Evolutionary conservation across 2,113 vertebrate genomes (phyloP).

Genomic region (Bujurquina vittata): DNA sequence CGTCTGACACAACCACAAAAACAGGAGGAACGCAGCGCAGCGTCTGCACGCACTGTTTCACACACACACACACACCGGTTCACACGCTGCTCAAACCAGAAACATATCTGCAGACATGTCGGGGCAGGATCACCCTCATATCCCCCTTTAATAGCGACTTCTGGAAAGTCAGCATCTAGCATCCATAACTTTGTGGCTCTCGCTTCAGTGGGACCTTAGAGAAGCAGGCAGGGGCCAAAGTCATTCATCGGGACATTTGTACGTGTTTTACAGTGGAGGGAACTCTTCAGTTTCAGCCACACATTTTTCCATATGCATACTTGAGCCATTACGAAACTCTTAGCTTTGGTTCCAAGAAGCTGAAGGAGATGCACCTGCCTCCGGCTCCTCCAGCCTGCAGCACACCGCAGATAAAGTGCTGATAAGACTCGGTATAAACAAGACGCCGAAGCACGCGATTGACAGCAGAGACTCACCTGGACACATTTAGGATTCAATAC

Average conservation of each 20-base stretch:
- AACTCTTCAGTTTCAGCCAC: not conserved
- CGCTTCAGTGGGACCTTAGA: not conserved
- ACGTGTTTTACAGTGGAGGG: not conserved
- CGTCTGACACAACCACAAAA: not conserved
- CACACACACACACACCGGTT: not conserved
- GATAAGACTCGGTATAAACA: not conserved
- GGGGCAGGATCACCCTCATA: not conserved
- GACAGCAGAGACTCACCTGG: too few species aligned
- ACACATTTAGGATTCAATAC: too few species aligned
- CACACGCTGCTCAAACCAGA: not conserved
- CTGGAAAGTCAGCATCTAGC: not conserved
- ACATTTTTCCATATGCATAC: not conserved
- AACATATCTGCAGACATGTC: not conserved
- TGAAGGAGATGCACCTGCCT: rapidly evolving
- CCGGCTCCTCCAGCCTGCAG: not conserved
- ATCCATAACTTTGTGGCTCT: not conserved
- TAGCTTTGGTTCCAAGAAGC: not conserved
- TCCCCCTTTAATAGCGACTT: not conserved
- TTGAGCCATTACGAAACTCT: rapidly evolving
- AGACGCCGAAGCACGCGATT: too few species aligned
- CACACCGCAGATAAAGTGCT: not conserved
- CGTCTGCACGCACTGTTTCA: not conserved
- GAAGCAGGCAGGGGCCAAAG: not conserved
- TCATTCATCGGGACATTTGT: not conserved
- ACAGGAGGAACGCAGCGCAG: not conserved